Percentiles rank a stretch among this genome's conserved stretches.
Conservation (phyloP, 1,140 invertebrate genomes). For the Lordiphosa mommai region DNA sequence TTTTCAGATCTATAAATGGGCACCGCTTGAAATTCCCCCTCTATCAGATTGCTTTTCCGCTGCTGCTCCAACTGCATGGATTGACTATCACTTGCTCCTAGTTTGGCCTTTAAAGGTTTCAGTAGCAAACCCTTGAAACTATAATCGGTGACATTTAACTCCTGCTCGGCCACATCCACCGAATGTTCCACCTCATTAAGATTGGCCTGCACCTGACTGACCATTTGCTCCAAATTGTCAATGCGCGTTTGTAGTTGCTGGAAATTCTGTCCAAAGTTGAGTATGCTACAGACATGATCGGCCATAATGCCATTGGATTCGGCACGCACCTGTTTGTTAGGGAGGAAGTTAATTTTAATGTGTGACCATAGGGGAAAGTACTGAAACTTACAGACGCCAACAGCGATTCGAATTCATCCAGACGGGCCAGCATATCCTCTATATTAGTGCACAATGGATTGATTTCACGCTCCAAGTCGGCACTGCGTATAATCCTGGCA, state of each 20-base stretch:
- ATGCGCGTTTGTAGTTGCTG: conserved; percentile 46
- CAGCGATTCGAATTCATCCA: conserved; percentile 72
- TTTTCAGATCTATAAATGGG: conserved; percentile 53
- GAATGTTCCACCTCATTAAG: conserved; percentile 55
- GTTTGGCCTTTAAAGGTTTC: conserved; percentile 61
- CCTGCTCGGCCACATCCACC: conserved; percentile 66
- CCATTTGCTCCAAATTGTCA: conserved; percentile 64
- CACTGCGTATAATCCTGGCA: conserved; percentile 57
- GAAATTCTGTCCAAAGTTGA: conserved; percentile 54
- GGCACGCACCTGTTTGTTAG: conserved; percentile 60
- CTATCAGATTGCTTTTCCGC: conserved; percentile 39
- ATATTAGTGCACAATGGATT: conserved; percentile 72
- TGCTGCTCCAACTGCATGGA: neutral
- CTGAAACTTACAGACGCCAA: conserved; percentile 39
- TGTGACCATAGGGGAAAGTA: too few species aligned
- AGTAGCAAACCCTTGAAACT: conserved; percentile 67
- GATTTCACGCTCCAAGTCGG: conserved; percentile 63
- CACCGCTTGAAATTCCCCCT: conserved; percentile 56
- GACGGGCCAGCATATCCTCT: conserved; percentile 69
- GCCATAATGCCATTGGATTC: conserved; percentile 68
- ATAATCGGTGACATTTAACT: conserved; percentile 71
- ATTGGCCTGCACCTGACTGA: conserved; percentile 54
- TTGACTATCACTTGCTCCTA: conserved; percentile 20
- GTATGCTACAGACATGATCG: conserved; percentile 59
- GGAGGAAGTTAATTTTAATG: too few species aligned